Evolutionary conservation across 2,797 vertebrate species (phyloP), one percentile per base, ranked within the genome.

Genomic region (Gobio occitaniae): DNA sequence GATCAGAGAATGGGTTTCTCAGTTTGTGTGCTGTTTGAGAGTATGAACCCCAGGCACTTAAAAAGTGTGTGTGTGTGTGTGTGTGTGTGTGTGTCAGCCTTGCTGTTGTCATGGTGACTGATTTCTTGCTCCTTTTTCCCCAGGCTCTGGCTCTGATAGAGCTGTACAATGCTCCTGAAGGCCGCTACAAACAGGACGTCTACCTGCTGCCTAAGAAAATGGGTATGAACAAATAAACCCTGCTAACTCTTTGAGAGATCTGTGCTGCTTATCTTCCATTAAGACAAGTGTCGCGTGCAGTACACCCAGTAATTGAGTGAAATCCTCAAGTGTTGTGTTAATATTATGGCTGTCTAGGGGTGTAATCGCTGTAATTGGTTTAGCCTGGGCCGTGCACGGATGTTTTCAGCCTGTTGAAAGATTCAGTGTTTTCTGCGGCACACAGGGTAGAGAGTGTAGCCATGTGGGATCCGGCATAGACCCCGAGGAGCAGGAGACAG

Each of bases 131-230:
- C 88, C 72, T 86, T 25, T 87, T 82, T 69, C 86, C 29, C 61
- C 91, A 99, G 98, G 98, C 98, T 48, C 92, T 99, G 89, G 97
- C 97, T 87, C 92, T 99, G 95, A 98, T 99, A 94, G 97, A 99
- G 92, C 95, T 99, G 32, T 99, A 99, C 93, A 99, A 99, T 7
- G 97, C 97, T 80, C 97, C 97, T 0, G 97, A 99, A 89, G 97
- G 97, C 82, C 97, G 97, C 89, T 99, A 99, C 95, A 99, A 99
- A 89, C 97, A 99, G 88, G 97, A 99, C 61, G 97, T 99, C 80
- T 99, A 99, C 94, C 92, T 99, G 90, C 94, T 99, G 90, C 97
- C 97, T 44, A 99, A 99, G 92, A 99, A 99, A 92, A 99, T 99
- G 97, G 97, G 97, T 38, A 70, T 19, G 41, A 48, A 7, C 32